Conservation (phyloP, 2,113 vertebrate genomes). For the Strix uralensis region DNA sequence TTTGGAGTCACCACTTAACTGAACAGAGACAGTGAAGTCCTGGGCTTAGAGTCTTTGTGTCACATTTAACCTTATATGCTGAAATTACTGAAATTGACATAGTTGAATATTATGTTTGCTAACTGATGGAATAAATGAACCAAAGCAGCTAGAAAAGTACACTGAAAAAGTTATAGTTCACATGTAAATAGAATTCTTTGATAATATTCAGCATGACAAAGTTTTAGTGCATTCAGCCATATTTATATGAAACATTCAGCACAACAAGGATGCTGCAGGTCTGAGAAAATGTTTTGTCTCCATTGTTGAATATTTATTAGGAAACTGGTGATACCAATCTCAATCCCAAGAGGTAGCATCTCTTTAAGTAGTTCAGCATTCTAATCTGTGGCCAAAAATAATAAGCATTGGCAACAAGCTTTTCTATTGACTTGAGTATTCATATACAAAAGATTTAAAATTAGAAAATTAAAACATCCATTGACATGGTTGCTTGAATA, state of each 20-base stretch:
- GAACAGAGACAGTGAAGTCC: background rate
- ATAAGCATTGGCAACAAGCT: background rate
- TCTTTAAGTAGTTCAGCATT: background rate
- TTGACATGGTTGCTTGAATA: background rate
- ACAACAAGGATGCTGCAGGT: background rate
- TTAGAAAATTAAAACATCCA: background rate
- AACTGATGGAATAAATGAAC: background rate
- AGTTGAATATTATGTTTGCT: background rate
- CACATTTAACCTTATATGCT: background rate
- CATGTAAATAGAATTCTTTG: background rate
- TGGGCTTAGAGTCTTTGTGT: background rate
- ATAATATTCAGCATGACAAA: background rate
- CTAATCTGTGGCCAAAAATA: background rate
- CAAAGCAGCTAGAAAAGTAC: background rate
- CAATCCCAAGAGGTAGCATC: background rate
- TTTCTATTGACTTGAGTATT: background rate
- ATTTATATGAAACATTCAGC: slow-evolving; percentile 17
- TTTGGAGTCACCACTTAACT: background rate
- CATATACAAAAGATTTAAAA: slow-evolving; percentile 10
- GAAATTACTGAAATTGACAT: background rate
- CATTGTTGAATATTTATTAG: slow-evolving; percentile 34
- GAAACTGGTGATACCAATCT: background rate
- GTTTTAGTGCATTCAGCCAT: background rate
- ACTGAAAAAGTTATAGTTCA: background rate
- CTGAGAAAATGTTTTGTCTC: slow-evolving; percentile 2